Conservation (phyloP, 2,797 vertebrate genomes). For the Characodon lateralis region DNA sequence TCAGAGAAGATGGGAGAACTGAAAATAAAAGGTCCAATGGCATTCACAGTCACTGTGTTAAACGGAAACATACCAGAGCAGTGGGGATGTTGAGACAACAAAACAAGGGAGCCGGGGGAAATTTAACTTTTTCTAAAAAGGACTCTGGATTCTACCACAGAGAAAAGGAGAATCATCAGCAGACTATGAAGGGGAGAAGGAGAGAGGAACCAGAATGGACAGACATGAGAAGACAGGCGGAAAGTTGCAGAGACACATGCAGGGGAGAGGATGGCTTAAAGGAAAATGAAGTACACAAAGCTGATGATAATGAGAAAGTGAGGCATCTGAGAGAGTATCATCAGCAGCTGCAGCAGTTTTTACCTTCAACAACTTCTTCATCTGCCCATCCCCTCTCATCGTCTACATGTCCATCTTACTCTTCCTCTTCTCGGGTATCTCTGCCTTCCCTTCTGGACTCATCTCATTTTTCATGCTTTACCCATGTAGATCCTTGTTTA, state of each 20-base stretch:
- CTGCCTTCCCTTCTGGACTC: slow-evolving; percentile 30
- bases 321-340: slow-evolving; percentile 87
- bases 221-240: slow-evolving; percentile 12
- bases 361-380: slow-evolving; percentile 62
- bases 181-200: background rate
- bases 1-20: slow-evolving; percentile 13
- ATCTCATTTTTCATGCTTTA: slow-evolving; percentile 16
- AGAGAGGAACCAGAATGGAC: slow-evolving; percentile 15
- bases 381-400: slow-evolving; percentile 41
- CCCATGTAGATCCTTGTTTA: slow-evolving; percentile 33
- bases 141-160: slow-evolving; percentile 37
- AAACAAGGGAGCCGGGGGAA: background rate
- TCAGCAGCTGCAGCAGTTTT: slow-evolving; percentile 86
- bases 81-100: slow-evolving; percentile 66
- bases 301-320: slow-evolving; percentile 77
- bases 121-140: slow-evolving; percentile 9
- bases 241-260: slow-evolving; percentile 4
- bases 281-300: slow-evolving; percentile 13
- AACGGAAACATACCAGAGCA: slow-evolving; percentile 33
- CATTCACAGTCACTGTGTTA: background rate
- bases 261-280: slow-evolving; percentile 8
- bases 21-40: slow-evolving; percentile 14
- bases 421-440: slow-evolving; percentile 65
- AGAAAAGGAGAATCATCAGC: slow-evolving; percentile 59
- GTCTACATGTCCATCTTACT: slow-evolving; percentile 67